phyloP scores from a whole-genome alignment of 1,140 invertebrate species.

The Sminthurides bifidus region DNA sequence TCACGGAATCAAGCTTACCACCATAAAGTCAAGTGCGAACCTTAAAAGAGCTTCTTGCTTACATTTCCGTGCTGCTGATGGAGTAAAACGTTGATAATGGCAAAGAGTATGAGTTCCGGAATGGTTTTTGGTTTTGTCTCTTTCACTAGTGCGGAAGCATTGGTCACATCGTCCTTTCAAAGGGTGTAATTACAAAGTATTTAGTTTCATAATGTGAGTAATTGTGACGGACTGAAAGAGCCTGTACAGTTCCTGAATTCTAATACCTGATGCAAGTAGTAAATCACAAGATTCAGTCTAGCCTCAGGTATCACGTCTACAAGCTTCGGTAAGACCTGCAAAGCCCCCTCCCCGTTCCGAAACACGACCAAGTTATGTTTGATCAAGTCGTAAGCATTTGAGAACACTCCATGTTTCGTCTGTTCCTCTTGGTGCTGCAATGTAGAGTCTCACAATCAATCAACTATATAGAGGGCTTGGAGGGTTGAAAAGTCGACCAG shows the following conservation, averaged over 20 bases:
- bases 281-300: conserved; percentile 87
- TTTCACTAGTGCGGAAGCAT: conserved; percentile 82
- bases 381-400: conserved; percentile 63
- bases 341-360: conserved; percentile 80
- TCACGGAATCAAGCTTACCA: too few relatives aligned
- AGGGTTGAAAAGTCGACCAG: too few relatives aligned
- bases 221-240: neutral
- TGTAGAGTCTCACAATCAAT: too few relatives aligned
- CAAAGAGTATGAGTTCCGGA: conserved; percentile 93
- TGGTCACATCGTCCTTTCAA: conserved; percentile 63
- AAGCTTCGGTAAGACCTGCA: conserved; percentile 76
- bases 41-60: neutral
- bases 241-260: neutral
- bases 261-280: conserved; percentile 70
- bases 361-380: conserved; percentile 75
- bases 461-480: too few relatives aligned
- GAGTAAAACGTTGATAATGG: conserved; percentile 83
- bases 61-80: conserved; percentile 68
- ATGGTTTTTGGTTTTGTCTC: conserved; percentile 84
- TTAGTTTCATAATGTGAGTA: neutral
- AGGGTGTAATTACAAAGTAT: conserved; percentile 2
- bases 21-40: too few relatives aligned
- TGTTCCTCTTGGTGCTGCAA: conserved; percentile 30
- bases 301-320: conserved; percentile 96
- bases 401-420: conserved; percentile 27